Evolutionary conservation across 2,113 vertebrate species (phyloP).

Genomic region (Lynx canadensis): DNA sequence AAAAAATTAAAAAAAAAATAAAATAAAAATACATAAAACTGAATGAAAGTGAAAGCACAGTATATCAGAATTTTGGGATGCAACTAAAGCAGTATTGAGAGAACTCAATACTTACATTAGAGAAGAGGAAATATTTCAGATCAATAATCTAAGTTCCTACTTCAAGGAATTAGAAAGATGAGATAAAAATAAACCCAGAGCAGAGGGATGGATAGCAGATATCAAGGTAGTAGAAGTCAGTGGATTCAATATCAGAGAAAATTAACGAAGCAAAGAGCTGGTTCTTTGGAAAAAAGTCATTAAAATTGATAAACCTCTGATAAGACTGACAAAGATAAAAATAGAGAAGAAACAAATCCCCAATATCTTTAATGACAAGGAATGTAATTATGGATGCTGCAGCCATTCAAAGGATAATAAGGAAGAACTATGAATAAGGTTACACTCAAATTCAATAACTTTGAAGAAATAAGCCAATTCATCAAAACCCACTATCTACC

Average conservation of each 20-base stretch:
- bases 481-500: neutral
- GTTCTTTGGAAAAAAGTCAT: neutral
- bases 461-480: neutral
- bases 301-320: neutral
- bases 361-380: neutral
- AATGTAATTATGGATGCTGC: neutral
- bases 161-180: neutral
- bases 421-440: neutral
- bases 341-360: neutral
- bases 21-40: neutral
- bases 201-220: neutral
- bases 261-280: neutral
- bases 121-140: neutral
- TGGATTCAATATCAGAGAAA: neutral
- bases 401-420: neutral
- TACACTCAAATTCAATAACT: neutral
- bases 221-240: neutral
- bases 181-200: neutral
- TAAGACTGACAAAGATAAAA: slow-evolving; percentile 5
- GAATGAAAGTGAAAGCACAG: neutral
- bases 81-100: neutral
- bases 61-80: neutral
- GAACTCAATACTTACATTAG: neutral
- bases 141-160: neutral
- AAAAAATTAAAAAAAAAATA: no score